Percentiles rank a stretch among this genome's conserved stretches.
Conservation (phyloP, 2,113 vertebrate species). For the Lonchura striata region DNA sequence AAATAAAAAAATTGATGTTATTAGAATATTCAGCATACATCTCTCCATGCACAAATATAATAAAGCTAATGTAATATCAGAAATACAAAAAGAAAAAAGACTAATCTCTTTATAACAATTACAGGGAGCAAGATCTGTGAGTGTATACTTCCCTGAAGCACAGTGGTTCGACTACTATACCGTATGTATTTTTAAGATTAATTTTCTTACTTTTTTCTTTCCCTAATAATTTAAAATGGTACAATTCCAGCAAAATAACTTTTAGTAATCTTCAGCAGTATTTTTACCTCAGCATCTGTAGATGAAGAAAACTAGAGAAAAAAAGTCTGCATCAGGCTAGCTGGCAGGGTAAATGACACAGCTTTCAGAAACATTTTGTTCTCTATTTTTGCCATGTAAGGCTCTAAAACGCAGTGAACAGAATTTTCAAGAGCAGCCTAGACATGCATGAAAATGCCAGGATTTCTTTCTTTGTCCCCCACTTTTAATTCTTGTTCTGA, state of each 20-base stretch:
- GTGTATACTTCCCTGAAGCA: conserved; percentile 65
- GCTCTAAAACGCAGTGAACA: background rate
- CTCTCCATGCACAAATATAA: conserved; percentile 17
- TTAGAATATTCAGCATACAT: conserved; percentile 25
- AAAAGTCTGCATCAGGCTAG: background rate
- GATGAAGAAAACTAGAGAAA: background rate
- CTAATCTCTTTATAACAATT: conserved; percentile 37
- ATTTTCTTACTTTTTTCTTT: background rate
- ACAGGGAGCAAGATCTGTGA: conserved; percentile 65
- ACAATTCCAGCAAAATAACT: background rate
- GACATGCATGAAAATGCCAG: background rate
- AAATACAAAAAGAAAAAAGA: background rate
- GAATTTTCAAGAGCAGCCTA: background rate
- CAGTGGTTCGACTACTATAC: conserved; percentile 64
- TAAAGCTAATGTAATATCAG: conserved; percentile 46
- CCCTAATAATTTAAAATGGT: background rate
- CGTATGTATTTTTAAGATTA: conserved; percentile 32
- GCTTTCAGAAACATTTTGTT: conserved; percentile 33
- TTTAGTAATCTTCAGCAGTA: background rate
- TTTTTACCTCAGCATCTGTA: background rate
- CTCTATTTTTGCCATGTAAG: conserved; percentile 5
- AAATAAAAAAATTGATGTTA: conserved; percentile 18
- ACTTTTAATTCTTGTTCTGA: background rate
- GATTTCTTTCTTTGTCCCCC: background rate
- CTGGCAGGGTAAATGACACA: conserved; percentile 7